Percentiles rank a stretch among this genome's conserved stretches.
These are phyloP conservation scores for Dolichotis patagonum DNA, from an alignment of 2,113 vertebrate genomes.

Conservation along the genomic window DNA sequence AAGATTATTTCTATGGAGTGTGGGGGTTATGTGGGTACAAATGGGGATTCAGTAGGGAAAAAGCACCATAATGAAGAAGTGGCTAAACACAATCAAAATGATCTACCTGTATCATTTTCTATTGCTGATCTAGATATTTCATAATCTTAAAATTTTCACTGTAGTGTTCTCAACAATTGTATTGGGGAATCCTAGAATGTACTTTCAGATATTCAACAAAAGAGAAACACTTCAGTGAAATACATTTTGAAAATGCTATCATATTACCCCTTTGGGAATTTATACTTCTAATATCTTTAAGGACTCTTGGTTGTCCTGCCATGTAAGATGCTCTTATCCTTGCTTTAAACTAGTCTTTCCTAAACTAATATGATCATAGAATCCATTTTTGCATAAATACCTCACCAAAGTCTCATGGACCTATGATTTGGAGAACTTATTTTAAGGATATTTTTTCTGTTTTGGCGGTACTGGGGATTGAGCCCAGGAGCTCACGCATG, in stretches of 20 bases:
- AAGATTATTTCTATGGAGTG: background rate
- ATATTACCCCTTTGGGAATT: background rate
- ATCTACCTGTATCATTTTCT: background rate
- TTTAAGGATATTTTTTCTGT: background rate
- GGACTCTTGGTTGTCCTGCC: background rate
- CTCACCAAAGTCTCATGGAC: background rate
- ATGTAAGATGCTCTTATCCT: background rate
- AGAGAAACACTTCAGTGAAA: slow-evolving; percentile 10
- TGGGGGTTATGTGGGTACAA: background rate
- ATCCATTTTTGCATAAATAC: background rate
- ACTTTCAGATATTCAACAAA: background rate
- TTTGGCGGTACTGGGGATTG: too few relatives aligned
- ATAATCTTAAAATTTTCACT: background rate
- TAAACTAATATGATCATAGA: background rate
- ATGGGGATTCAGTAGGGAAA: background rate
- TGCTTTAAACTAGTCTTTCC: background rate
- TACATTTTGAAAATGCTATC: background rate
- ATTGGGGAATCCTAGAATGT: background rate
- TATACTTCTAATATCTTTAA: background rate
- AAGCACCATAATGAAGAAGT: background rate
- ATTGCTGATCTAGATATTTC: slow-evolving; percentile 16
- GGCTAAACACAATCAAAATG: background rate
- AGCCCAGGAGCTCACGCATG: background rate
- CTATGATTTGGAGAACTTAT: background rate
- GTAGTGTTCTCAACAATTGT: background rate